Evolutionary conservation across 2,113 vertebrate genomes (phyloP), one percentile per base, ranked within the genome.

Genomic region (Rhadina sibilatrix): DNA sequence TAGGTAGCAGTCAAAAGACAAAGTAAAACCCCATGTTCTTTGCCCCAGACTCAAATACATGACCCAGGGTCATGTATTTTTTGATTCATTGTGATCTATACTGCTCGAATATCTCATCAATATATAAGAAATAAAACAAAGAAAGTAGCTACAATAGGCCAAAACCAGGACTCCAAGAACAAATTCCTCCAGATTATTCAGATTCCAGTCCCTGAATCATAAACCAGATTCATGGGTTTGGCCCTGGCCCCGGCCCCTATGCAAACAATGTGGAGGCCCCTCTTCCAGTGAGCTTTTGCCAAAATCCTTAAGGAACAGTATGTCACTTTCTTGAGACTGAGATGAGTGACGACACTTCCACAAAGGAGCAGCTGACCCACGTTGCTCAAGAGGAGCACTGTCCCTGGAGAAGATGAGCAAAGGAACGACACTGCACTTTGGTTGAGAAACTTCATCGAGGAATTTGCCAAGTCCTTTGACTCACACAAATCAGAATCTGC

Each of bases 221-320:
- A 95, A 94, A 90, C 63, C 79, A 90, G 47, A 77, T 81, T 88
- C 64, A 46, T 60, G 47, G 61, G 21, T 83, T 96, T 94, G 92
- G 90, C 82, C 68, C 44, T 56, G 11, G 27, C 37, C 46, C 10
- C 37, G 11, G 27, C 37, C 46, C 10, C 37, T 66, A 0, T 11
- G 52, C 75, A 94, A 89, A 91, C 90, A 86, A 38, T 12, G 31
- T 0, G 1, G n/a, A 71, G 54, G 84, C 23, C 15, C 14, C 52
- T 79, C 60, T 91, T 94, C 27, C 84, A 76, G 54, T 9, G 65
- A 72, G 56, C 68, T 74, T 33, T 35, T 86, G 91, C 79, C 93
- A 94, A 65, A 86, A 59, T 47, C 35, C 50, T 76, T 64, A 74
- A 69, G 75, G 87, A 94, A 83, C 70, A 80, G 44, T 15, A 7